Conservation (phyloP, 2,113 vertebrate genomes). For the Leptocoma aspasia region DNA sequence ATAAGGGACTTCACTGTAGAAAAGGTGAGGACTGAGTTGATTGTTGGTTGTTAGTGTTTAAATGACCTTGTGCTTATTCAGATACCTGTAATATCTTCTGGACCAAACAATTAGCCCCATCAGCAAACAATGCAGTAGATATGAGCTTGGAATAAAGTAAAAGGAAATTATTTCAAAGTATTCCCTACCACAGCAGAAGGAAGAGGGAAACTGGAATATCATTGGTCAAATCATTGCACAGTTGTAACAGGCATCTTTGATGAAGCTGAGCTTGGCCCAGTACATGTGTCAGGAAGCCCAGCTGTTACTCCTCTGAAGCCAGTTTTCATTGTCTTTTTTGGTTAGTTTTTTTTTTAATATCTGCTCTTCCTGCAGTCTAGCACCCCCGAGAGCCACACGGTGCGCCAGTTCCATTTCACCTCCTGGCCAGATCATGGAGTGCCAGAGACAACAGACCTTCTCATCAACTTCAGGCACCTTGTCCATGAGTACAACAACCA, state of each 20-base stretch:
- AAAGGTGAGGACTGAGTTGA: constrained; percentile 75
- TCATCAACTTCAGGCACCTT: constrained; percentile 91
- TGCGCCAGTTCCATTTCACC: constrained; percentile 97
- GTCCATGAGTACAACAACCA: constrained; percentile 89
- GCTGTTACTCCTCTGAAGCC: neutral
- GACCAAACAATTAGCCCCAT: neutral
- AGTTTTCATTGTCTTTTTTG: neutral
- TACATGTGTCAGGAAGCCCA: neutral
- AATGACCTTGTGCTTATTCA: neutral
- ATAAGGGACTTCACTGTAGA: constrained; percentile 89
- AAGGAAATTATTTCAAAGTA: neutral
- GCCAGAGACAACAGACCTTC: constrained; percentile 88
- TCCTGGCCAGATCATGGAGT: constrained; percentile 96
- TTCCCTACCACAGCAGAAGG: neutral
- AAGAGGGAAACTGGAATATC: neutral
- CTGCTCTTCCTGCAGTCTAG: constrained; percentile 67
- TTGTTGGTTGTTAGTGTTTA: neutral
- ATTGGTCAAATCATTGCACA: neutral
- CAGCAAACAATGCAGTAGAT: neutral
- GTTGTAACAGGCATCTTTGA: neutral
- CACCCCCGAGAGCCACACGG: constrained; percentile 78
- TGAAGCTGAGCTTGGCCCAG: neutral
- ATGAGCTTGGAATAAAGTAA: neutral
- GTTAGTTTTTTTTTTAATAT: neutral
- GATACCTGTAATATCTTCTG: neutral